A percentile compares a stretch with the other conserved stretches of the same genome.
These are phyloP conservation scores for Diadophis punctatus DNA, from an alignment of 2,113 vertebrate species.

Conservation along the genomic window DNA sequence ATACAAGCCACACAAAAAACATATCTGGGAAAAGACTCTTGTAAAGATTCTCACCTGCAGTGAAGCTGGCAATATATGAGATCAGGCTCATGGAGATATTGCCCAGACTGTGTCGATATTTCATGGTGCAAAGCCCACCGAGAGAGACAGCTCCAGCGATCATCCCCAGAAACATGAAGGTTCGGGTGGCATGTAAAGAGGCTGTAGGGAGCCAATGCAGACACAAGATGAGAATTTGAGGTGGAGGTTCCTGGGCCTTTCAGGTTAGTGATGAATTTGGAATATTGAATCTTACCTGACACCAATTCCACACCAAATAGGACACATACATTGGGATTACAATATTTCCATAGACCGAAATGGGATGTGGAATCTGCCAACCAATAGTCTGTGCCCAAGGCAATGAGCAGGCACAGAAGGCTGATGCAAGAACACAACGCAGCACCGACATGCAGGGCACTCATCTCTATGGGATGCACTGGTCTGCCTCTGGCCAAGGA, in stretches of 20 bases:
- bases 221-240: background rate
- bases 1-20: too few relatives aligned
- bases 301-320: background rate
- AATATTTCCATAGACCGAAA: background rate
- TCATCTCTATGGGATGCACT: too few relatives aligned
- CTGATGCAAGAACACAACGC: too few relatives aligned
- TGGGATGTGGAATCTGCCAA: rapidly evolving
- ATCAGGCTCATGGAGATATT: background rate
- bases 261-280: background rate
- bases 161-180: background rate
- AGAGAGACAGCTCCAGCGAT: too few relatives aligned
- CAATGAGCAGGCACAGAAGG: too few relatives aligned
- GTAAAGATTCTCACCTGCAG: background rate
- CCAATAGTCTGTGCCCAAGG: too few relatives aligned
- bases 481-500: too few relatives aligned
- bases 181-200: background rate
- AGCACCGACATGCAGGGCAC: too few relatives aligned
- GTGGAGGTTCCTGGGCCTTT: background rate
- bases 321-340: rapidly evolving
- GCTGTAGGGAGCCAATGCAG: background rate
- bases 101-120: too few relatives aligned
- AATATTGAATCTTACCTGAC: background rate
- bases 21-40: too few relatives aligned
- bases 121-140: too few relatives aligned
- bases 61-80: too few relatives aligned